phyloP scores from a whole-genome alignment of 2,888 invertebrate genomes.

The Noctua janthe region DNA sequence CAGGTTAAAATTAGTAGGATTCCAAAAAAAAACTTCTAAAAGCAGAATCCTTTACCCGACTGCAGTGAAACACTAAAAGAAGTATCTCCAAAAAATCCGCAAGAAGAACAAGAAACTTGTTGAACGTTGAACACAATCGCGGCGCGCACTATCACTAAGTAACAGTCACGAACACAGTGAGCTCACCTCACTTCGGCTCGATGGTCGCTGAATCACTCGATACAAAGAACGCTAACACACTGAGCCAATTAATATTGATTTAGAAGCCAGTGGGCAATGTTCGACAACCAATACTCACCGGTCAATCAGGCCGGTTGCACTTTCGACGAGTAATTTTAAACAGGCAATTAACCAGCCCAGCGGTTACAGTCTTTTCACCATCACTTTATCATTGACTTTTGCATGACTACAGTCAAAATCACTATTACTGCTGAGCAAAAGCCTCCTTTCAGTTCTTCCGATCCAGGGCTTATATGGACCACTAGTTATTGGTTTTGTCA shows the following conservation, averaged over 20 bases:
- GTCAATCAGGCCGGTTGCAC: slow-evolving; percentile 40
- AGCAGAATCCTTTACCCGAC: slow-evolving; percentile 16
- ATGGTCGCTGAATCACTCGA: slow-evolving; percentile 61
- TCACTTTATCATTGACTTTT: not conserved
- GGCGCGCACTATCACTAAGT: slow-evolving; percentile 38
- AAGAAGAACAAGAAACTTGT: not conserved
- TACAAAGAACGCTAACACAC: slow-evolving; percentile 60
- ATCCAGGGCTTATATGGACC: not conserved
- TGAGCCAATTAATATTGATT: slow-evolving; percentile 76
- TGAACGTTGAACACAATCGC: slow-evolving; percentile 38
- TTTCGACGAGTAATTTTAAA: slow-evolving; percentile 8
- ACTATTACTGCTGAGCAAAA: not conserved
- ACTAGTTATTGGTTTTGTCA: not conserved
- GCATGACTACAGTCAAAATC: not conserved
- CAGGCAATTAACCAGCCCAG: not conserved
- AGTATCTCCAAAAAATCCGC: not conserved
- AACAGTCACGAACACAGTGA: slow-evolving; percentile 42
- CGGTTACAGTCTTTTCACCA: not conserved
- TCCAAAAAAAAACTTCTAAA: not conserved
- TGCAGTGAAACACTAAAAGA: not conserved
- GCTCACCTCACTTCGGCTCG: slow-evolving; percentile 54
- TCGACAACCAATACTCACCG: slow-evolving; percentile 51
- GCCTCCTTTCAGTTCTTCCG: not conserved
- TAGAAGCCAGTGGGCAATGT: slow-evolving; percentile 70
- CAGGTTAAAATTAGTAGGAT: not conserved